A percentile compares a stretch with the other conserved stretches of the same genome.
Evolutionary conservation across 2,797 vertebrate species (phyloP).

Genomic region (Callimico goeldii): DNA sequence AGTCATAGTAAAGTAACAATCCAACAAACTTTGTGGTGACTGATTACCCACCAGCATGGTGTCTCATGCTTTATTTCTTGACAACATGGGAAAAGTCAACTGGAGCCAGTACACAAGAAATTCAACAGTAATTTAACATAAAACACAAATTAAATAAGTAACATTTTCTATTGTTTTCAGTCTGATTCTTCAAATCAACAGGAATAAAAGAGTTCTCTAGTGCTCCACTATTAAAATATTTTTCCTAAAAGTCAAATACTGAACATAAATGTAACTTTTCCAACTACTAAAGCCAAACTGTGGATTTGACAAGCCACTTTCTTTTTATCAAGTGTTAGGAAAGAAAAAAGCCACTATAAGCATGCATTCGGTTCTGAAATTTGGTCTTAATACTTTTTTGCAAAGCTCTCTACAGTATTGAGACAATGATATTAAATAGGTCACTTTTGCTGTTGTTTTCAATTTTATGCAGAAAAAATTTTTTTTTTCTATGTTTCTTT

Average conservation of each 20-base stretch:
- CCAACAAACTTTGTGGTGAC: not conserved
- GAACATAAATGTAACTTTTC: not conserved
- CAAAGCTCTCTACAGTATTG: not conserved
- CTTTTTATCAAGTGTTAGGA: not conserved
- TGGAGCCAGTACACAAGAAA: not conserved
- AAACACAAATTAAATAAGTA: not conserved
- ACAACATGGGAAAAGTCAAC: not conserved
- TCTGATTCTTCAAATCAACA: slow-evolving; percentile 46
- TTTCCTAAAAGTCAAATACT: slow-evolving; percentile 37
- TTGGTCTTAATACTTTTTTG: not conserved
- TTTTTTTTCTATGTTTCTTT: slow-evolving; percentile 17
- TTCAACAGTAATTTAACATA: not conserved
- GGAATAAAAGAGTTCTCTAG: not conserved
- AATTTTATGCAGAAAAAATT: slow-evolving; percentile 35
- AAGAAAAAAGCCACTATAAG: not conserved
- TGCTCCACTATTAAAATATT: not conserved
- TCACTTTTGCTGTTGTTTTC: slow-evolving; percentile 36
- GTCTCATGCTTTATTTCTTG: not conserved
- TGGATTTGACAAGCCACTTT: not conserved
- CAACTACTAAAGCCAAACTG: not conserved
- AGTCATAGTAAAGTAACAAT: not conserved
- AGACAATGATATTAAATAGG: not conserved
- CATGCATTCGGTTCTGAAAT: not conserved
- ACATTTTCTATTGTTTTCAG: not conserved
- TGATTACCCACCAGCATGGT: not conserved